Base-by-base conservation (phyloP, 1,140 invertebrate genomes). In the Philotrypesis tridentata region DNA sequence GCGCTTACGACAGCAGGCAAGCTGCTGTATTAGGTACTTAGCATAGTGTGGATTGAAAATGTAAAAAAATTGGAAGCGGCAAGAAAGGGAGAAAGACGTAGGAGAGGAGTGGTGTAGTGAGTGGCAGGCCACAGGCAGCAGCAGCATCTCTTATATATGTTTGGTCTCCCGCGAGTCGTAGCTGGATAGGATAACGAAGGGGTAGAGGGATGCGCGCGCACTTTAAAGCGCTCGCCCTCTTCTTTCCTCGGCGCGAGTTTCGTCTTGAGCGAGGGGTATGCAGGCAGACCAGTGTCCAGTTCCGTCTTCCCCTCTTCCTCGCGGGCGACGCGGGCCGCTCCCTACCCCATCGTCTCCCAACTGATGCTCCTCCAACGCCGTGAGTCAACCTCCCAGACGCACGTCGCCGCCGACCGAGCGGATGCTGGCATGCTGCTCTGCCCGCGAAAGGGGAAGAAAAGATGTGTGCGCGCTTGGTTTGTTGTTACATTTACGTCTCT, bases 281-380 rank as follows among this genome's bases (percentile, higher is more conserved):
- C 73, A 83, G 83, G 78, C 84, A 82, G 85, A 87, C 86, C 86
- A 85, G 87, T 88, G 87, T 89, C 88, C 87, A 87, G 82, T 84
- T 79, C 40, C 78, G 43, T 31, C 77, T 74, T 55, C 29, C 48
- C 61, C 77, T 82, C 82, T 83, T 61, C 73, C 65, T 79, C 71
- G n/a, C n/a, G n/a, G n/a, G n/a, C n/a, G n/a, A n/a, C n/a, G n/a
- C n/a, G 17, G n/a, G 23, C 5, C 40, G 9, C 9, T 55, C 43
- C 21, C 68, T 68, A 33, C 29, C 65, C 29, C n/a, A n/a, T n/a
- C n/a, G n/a, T 25, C 31, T 11, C 33, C 68, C n/a, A 63, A 2
- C 23, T 7, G 25, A 65, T 29, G 61, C 25, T 27, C 61, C 23
- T 29, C 23, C 27, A 23, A 25, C 25, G 61, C 23, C 23, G 61